Base-by-base conservation (phyloP, 2,888 invertebrate species). In the Antitype chi region DNA sequence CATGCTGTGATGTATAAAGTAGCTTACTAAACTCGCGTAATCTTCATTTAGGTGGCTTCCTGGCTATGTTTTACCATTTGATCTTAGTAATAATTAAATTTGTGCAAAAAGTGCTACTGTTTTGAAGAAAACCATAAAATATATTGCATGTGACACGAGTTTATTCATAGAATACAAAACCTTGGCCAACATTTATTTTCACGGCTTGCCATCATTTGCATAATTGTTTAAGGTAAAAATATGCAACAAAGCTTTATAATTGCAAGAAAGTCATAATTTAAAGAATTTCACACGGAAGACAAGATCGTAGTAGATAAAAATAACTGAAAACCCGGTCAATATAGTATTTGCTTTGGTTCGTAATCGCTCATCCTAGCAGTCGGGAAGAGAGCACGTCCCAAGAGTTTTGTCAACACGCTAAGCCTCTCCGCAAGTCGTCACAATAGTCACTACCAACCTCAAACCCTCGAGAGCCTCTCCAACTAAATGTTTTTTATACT, bases 381-480 rank as follows among this genome's bases (percentile, higher is more conserved):
- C 74, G 76, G 69, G 75, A 77, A 78, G 74, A 70, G 79, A 86
- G 93, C 94, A 94, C 94, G 94, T 91, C 85, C 90, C 80, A 85
- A 94, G 94, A 90, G 92, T 81, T 90, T 53, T 87, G 91, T 93
- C 91, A 94, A 94, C 88, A 94, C 74, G 81, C 85, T 89, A 92
- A 93, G 92, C 90, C 88, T 85, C 90, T 88, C 85, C 73, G 64
- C 78, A 85, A 78, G 84, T 82, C 82, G 85, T 84, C 81, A 85
- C 87, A 88, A 88, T 89, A 89, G 90, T 87, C 87, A 80, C 82
- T 87, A 79, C 69, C 73, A 74, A 82, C 77, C 70, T 76, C 71
- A 74, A 73, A 43, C 72, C 69, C 67, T 76, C 67, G 57, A 85
- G 78, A 81, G 75, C 70, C 80, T 70, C 80, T 82, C 69, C 68